Percentiles rank a stretch among this genome's conserved stretches.
phyloP scores from a whole-genome alignment of 2,888 invertebrate genomes.

The Andrena fulva region DNA sequence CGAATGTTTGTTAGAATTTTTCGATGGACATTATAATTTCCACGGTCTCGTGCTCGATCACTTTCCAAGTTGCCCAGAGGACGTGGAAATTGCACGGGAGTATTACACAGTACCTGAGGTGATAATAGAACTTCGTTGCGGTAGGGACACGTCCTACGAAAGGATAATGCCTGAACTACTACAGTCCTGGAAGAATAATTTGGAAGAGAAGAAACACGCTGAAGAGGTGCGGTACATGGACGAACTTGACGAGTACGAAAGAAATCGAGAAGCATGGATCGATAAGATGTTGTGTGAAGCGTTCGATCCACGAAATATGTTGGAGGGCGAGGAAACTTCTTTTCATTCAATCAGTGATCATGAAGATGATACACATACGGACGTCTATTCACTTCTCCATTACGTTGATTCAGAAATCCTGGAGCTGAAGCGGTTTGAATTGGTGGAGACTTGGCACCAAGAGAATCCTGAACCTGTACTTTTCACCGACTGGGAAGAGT shows the following conservation, averaged over 20 bases:
- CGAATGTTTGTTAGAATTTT: slow-evolving; percentile 84
- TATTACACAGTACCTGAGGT: slow-evolving; percentile 87
- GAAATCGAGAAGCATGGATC: slow-evolving; percentile 57
- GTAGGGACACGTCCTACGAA: slow-evolving; percentile 80
- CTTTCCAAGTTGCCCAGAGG: slow-evolving; percentile 87
- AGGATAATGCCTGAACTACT: slow-evolving; percentile 83
- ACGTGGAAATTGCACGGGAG: slow-evolving; percentile 86
- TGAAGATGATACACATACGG: background rate
- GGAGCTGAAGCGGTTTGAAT: slow-evolving; percentile 78
- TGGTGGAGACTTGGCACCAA: slow-evolving; percentile 77
- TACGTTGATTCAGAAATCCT: slow-evolving; percentile 78
- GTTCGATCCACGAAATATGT: background rate
- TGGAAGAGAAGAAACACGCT: slow-evolving; percentile 68
- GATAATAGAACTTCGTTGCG: slow-evolving; percentile 86
- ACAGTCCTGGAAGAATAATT: slow-evolving; percentile 82
- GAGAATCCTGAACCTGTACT: slow-evolving; percentile 83
- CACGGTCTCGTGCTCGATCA: slow-evolving; percentile 88
- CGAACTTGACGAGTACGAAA: slow-evolving; percentile 60
- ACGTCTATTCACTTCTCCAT: background rate
- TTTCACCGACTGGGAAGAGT: slow-evolving; percentile 85
- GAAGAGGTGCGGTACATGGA: slow-evolving; percentile 84
- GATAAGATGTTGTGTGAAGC: slow-evolving; percentile 37
- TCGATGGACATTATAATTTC: slow-evolving; percentile 85
- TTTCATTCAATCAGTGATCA: slow-evolving; percentile 30
- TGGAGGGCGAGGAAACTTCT: background rate